Percentiles rank a stretch among this genome's conserved stretches.
Evolutionary conservation across 2,888 invertebrate genomes (phyloP).

Genomic region (Melinaea menophilus): DNA sequence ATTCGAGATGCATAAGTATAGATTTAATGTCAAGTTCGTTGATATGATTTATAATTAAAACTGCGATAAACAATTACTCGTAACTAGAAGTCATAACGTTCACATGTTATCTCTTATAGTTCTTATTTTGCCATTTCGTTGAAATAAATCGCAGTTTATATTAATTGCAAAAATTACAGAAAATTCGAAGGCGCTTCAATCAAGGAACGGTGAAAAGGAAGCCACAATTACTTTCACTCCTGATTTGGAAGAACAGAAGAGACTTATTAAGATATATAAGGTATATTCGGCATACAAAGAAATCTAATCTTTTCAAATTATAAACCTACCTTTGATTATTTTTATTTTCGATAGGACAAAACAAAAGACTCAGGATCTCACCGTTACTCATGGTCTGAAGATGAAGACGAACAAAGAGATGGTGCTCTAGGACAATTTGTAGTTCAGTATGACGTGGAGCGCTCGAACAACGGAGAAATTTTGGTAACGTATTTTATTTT

Average conservation of each 20-base stretch:
- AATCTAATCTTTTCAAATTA: too few relatives aligned
- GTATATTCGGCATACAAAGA: constrained; percentile 34
- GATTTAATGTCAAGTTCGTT: too few relatives aligned
- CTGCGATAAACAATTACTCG: too few relatives aligned
- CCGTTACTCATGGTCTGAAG: constrained; percentile 19
- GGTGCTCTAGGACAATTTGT: constrained; percentile 79
- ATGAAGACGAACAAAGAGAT: constrained; percentile 33
- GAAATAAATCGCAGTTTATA: too few relatives aligned
- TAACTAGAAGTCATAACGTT: too few relatives aligned
- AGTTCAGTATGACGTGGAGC: constrained; percentile 80
- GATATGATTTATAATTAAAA: too few relatives aligned
- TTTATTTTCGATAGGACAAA: constrained; percentile 27
- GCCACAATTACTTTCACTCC: constrained; percentile 80
- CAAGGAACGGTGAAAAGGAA: constrained; percentile 57
- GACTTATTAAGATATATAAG: constrained; percentile 66
- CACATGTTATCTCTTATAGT: too few relatives aligned
- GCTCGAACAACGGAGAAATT: constrained; percentile 74
- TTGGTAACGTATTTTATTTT: constrained; percentile 42
- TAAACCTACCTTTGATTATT: too few relatives aligned
- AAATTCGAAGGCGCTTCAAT: constrained; percentile 56
- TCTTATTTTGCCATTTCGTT: too few relatives aligned
- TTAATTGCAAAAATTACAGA: constrained; percentile 46
- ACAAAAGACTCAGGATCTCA: constrained; percentile 28
- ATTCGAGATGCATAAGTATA: too few relatives aligned
- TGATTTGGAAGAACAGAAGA: constrained; percentile 77